These are phyloP conservation scores for Rhodeus uyekii DNA, from an alignment of 2,797 vertebrate genomes.

Conservation along the genomic window DNA sequence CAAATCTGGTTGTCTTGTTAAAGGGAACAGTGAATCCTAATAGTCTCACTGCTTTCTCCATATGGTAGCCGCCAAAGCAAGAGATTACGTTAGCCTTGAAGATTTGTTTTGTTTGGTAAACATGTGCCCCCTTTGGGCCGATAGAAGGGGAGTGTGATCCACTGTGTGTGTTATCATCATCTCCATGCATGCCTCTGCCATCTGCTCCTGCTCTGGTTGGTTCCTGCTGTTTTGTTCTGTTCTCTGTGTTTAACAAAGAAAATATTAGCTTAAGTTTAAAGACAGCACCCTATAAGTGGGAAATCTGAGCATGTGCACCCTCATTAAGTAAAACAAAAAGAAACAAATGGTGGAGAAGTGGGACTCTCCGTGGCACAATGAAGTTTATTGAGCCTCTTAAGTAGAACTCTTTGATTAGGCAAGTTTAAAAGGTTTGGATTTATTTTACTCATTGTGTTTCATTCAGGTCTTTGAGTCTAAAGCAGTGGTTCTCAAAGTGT, in stretches of 20 bases:
- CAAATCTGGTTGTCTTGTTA: slow-evolving; percentile 28
- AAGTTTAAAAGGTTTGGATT: neutral
- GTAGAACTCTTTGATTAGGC: neutral
- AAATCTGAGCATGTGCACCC: neutral
- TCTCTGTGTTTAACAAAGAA: slow-evolving; percentile 23
- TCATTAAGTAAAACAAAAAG: slow-evolving; percentile 27
- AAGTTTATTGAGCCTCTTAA: neutral
- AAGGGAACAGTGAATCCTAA: slow-evolving; percentile 9
- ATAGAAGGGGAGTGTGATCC: slow-evolving; percentile 22
- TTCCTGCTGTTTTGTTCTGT: slow-evolving; percentile 26
- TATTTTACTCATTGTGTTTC: neutral
- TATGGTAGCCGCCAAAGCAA: slow-evolving; percentile 32
- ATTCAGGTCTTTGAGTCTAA: neutral
- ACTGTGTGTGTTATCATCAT: slow-evolving; percentile 12
- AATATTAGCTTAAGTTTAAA: slow-evolving; percentile 35
- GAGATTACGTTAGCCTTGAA: slow-evolving; percentile 15
- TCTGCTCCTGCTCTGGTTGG: slow-evolving; percentile 47
- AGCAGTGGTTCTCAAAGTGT: no score
- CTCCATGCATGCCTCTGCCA: slow-evolving; percentile 39
- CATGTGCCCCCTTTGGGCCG: slow-evolving; percentile 19
- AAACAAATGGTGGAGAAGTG: neutral
- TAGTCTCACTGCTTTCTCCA: slow-evolving; percentile 10
- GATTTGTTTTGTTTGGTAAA: slow-evolving; percentile 48
- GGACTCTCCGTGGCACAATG: neutral
- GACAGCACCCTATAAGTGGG: neutral